Base-by-base conservation (phyloP, 53 echinoderm and acorn worm species). In the Temnopleurus reevesii region DNA sequence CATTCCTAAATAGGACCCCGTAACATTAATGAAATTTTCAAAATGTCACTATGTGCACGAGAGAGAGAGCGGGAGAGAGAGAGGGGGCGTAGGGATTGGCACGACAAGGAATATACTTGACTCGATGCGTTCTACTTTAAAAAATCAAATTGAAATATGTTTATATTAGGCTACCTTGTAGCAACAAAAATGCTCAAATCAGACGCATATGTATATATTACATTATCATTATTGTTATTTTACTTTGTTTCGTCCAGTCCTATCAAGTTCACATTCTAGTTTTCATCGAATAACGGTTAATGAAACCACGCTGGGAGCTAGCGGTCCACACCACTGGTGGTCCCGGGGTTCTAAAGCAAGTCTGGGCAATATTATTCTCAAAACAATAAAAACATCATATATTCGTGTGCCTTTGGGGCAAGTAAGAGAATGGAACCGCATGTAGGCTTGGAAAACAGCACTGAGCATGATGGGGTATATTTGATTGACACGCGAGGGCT, bases 351-450 rank as follows among this genome's bases (percentile, higher is more conserved):
- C 28, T 17, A 34, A 66, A 8, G 8, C 49, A 13, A 47, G 13
- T 47, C 28, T 28, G 47, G 28, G 25, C 46, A 49, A 49, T 46
- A n/a, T n/a, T n/a, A n/a, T n/a, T 46, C 49, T 24, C 29, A 49
- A 77, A 47, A n/a, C 49, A 46, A 47, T 77, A 7, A 28, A 26
- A 77, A 46, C 21, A 66, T n/a, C n/a, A n/a, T n/a, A 66, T 66
- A 66, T 77, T 47, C 79, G 26, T 77, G 13, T 77, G 79, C 79
- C 79, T 77, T 47, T 77, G 46, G 53, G 79, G 79, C 47, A 77
- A 77, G 18, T 26, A 77, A 8, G 12, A 0, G 49, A 47, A 6
- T 55, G 5, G 55, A 55, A n/a, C 5, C 5, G 34, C 21, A 66
- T 38, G 38, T n/a, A 25, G 66, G 61, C 33, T 31, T 31, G 6